Conservation (phyloP, 2,113 vertebrate genomes). For the Mesocricetus auratus region DNA sequence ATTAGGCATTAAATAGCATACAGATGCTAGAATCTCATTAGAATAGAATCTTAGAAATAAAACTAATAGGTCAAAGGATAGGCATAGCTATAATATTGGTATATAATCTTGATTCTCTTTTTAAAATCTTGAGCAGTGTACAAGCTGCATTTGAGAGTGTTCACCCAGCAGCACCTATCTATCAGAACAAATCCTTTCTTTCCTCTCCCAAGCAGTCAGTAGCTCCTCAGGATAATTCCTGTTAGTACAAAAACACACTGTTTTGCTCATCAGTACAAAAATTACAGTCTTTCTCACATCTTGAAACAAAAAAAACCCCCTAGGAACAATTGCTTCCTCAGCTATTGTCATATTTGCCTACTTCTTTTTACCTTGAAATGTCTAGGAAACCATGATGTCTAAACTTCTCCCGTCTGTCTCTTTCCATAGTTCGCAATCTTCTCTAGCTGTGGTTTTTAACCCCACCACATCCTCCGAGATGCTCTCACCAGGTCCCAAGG, state of each 20-base stretch:
- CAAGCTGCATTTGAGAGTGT: background rate
- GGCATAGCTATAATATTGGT: background rate
- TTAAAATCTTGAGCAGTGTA: background rate
- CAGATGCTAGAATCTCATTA: background rate
- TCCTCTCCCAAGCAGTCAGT: background rate
- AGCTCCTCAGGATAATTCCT: background rate
- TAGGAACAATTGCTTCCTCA: background rate
- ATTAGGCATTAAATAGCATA: background rate
- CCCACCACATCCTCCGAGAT: background rate
- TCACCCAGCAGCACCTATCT: background rate
- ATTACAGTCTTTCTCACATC: background rate
- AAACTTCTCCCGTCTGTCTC: background rate
- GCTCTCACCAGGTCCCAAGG: background rate
- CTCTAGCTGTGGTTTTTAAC: background rate
- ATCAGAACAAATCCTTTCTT: background rate
- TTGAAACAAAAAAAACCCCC: background rate
- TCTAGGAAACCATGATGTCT: background rate
- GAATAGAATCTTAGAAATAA: constrained; percentile 35
- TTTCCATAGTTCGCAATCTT: background rate
- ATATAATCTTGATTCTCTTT: background rate
- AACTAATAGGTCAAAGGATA: background rate
- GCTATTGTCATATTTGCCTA: background rate
- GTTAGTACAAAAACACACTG: background rate
- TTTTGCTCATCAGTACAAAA: background rate
- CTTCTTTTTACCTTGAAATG: background rate